phyloP scores from a whole-genome alignment of 2,113 vertebrate genomes.

The Mesembrinibis cayennensis region DNA sequence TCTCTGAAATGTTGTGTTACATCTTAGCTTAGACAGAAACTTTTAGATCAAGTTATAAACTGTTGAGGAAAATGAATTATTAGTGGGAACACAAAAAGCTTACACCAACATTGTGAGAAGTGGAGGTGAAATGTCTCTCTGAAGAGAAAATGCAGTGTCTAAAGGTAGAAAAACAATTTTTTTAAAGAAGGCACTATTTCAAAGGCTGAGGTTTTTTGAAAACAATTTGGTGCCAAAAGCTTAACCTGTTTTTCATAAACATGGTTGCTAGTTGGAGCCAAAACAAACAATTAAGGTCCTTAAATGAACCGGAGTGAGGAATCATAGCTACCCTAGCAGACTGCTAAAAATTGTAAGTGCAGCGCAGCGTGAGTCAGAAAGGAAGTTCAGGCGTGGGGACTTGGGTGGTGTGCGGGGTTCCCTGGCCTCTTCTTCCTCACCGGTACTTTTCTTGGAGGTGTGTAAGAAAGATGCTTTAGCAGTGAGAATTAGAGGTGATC shows the following conservation, averaged over 20 bases:
- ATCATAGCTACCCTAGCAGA: conserved; percentile 24
- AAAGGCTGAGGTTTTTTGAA: conserved; percentile 61
- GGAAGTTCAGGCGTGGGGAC: neutral
- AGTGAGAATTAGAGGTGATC: neutral
- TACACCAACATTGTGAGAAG: neutral
- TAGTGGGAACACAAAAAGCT: neutral
- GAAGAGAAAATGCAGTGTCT: conserved; percentile 43
- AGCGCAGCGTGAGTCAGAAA: neutral
- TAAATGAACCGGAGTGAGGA: conserved; percentile 70
- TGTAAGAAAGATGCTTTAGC: neutral
- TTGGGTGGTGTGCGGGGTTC: rapidly evolving
- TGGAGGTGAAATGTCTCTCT: conserved; percentile 21
- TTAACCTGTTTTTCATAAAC: conserved; percentile 84
- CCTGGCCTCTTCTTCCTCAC: neutral
- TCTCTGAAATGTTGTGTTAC: neutral
- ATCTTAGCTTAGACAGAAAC: neutral
- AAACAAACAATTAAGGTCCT: conserved; percentile 72
- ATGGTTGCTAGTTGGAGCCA: conserved; percentile 66
- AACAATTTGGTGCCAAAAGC: conserved; percentile 78
- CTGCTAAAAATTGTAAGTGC: neutral
- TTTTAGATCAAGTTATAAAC: neutral
- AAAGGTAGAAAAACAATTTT: conserved; percentile 43
- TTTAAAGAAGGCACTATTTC: conserved; percentile 49
- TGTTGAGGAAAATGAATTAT: neutral
- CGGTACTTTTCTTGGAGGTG: neutral